These are phyloP conservation scores for Drosophila teissieri DNA, from an alignment of 1,140 invertebrate genomes.

Conservation along the genomic window DNA sequence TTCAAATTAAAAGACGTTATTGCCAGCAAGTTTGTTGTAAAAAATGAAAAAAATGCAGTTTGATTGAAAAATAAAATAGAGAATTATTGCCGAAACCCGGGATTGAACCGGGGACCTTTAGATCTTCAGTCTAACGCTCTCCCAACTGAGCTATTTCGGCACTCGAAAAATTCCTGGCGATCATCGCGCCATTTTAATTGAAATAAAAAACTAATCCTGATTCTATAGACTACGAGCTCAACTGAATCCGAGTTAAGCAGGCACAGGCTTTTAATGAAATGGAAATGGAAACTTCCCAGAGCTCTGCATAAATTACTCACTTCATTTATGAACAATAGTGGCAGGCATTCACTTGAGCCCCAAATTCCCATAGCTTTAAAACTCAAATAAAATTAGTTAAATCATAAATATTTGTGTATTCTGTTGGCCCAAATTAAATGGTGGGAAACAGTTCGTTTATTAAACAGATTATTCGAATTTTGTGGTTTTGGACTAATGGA, in stretches of 20 bases:
- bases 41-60: not conserved
- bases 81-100: conserved; percentile 87
- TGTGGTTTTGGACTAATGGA: not conserved
- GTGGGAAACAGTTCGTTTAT: not conserved
- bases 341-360: conserved; percentile 23
- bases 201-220: conserved; percentile 9
- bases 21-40: too few species aligned
- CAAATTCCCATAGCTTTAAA: conserved; percentile 28
- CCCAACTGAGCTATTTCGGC: conserved; percentile 89
- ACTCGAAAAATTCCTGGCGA: not conserved
- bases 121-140: conserved; percentile 93
- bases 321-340: conserved; percentile 17
- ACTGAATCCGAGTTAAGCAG: not conserved
- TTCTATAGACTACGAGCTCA: not conserved
- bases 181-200: not conserved
- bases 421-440: conserved; percentile 31
- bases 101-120: conserved; percentile 92
- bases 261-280: conserved; percentile 9
- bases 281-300: conserved; percentile 18
- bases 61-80: not conserved
- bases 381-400: conserved; percentile 41
- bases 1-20: not conserved
- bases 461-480: not conserved
- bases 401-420: conserved; percentile 24
- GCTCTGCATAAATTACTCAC: conserved; percentile 10